Evolutionary conservation across 2,888 invertebrate species (phyloP), one percentile per base, ranked within the genome.

Genomic region (Eristalis arbustorum): DNA sequence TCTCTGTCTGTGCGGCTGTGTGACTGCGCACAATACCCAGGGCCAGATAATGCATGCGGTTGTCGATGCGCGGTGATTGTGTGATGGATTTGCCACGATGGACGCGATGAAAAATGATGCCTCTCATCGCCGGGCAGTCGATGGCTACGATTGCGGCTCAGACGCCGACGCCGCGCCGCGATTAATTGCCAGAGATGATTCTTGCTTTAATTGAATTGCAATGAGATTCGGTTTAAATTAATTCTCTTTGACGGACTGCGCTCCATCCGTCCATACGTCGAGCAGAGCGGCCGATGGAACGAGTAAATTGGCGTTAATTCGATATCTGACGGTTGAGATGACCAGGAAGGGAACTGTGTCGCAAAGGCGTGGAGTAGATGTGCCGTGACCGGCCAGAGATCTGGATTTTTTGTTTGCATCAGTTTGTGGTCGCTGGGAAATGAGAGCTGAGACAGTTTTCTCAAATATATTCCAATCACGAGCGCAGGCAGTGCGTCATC

Each of bases 191-290:
- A 74, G 77, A 66, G 77, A 81, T 69, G 81, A 73, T 77, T 69
- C 73, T 85, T 57, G 69, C 28, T 81, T 81, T 85, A 85, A 85
- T 82, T 85, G 81, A 85, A 85, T 85, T 82, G 85, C 81, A 81
- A 85, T 82, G 85, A 74, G 77, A 78, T 82, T 81, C 76, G 66
- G 81, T 82, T 76, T 59, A 78, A 69, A 81, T 85, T 81, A 85
- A 85, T 77, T 82, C 71, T 13, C 62, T 82, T 81, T 82, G 77
- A 25, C 73, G 73, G 73, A 18, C 22, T 56, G 40, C 4, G 34
- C 71, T 49, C 63, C 66, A 31, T 62, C 37, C 59, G 57, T 11
- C 59, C 25, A 10, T 25, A 3, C 59, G 10, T 28, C 28, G 4
- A 28, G 5, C 2, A 31, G 31, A 0, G 31, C 5, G 31, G 31